phyloP scores from a whole-genome alignment of 2,888 invertebrate species.

The Patella ulyssiponensis region DNA sequence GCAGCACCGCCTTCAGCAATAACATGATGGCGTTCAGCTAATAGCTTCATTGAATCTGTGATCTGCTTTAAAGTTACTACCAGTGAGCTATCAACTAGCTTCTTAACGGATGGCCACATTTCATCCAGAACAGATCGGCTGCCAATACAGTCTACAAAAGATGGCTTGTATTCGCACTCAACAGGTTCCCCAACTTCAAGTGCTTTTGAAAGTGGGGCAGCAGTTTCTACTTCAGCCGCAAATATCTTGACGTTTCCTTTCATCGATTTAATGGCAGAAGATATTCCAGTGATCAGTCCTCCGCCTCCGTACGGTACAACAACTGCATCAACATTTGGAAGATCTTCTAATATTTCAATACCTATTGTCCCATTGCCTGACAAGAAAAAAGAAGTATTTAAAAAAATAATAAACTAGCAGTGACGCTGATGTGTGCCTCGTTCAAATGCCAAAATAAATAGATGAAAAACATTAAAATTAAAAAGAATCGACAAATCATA shows the following conservation, averaged over 20 bases:
- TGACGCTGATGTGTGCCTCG: not conserved
- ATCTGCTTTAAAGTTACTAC: slow-evolving; percentile 59
- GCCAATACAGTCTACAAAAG: slow-evolving; percentile 69
- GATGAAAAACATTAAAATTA: too few relatives aligned
- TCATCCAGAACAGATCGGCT: slow-evolving; percentile 57
- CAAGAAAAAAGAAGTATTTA: slow-evolving; percentile 8
- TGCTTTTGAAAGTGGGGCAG: slow-evolving; percentile 61
- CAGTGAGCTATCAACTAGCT: slow-evolving; percentile 56
- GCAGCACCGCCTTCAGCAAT: slow-evolving; percentile 69
- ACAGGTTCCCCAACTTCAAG: slow-evolving; percentile 52
- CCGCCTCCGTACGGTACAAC: slow-evolving; percentile 68
- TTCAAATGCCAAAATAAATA: not conserved
- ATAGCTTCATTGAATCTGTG: slow-evolving; percentile 57
- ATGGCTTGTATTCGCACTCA: slow-evolving; percentile 48
- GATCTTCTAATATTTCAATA: slow-evolving; percentile 65
- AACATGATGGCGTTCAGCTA: slow-evolving; percentile 63
- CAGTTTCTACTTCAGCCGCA: slow-evolving; percentile 65
- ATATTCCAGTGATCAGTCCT: slow-evolving; percentile 63
- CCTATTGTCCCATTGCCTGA: slow-evolving; percentile 68
- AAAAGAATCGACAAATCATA: not conserved
- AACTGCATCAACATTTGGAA: slow-evolving; percentile 65
- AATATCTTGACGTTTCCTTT: slow-evolving; percentile 54
- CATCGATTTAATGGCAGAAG: slow-evolving; percentile 57
- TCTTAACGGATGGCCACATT: slow-evolving; percentile 63
- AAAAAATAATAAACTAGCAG: not conserved